Percentiles rank a stretch among this genome's conserved stretches.
These are phyloP conservation scores for Cebidichthys violaceus DNA, from an alignment of 2,113 vertebrate species.

Conservation along the genomic window DNA sequence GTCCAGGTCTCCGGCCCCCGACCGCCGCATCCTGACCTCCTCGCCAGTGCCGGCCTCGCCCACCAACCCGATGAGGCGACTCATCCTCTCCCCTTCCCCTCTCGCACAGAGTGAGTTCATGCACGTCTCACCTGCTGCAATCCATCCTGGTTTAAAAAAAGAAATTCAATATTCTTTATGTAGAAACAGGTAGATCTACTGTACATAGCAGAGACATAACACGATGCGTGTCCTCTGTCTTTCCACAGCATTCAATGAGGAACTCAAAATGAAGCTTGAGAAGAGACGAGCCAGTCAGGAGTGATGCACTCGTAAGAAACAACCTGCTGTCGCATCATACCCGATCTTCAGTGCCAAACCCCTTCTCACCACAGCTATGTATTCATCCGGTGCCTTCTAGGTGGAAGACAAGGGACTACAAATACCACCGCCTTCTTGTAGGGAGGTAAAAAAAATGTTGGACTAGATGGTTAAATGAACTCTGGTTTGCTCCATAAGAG, in stretches of 20 bases:
- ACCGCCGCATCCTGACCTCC: constrained; percentile 79
- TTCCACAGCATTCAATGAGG: constrained; percentile 78
- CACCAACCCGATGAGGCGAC: constrained; percentile 84
- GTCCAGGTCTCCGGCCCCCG: constrained; percentile 74
- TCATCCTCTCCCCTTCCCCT: constrained; percentile 84
- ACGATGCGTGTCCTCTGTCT: not conserved
- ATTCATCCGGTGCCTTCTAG: constrained; percentile 80
- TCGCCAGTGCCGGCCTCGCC: constrained; percentile 82
- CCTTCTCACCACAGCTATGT: constrained; percentile 61
- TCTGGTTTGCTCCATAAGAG: constrained; percentile 21
- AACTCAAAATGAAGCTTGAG: constrained; percentile 86
- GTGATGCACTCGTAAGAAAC: constrained; percentile 54
- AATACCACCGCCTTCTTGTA: constrained; percentile 27
- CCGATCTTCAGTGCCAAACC: constrained; percentile 59
- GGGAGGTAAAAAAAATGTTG: constrained; percentile 24
- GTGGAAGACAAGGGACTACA: constrained; percentile 62
- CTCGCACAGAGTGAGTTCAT: constrained; percentile 75
- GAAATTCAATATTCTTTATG: not conserved
- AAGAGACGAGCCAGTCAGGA: constrained; percentile 83
- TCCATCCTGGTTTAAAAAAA: not conserved
- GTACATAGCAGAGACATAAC: not conserved
- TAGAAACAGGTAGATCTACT: not conserved
- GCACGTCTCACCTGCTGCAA: not conserved
- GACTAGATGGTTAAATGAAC: constrained; percentile 21
- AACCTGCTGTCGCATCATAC: constrained; percentile 15